These are phyloP conservation scores for Protosalanx chinensis DNA, from an alignment of 2,797 vertebrate genomes.

Conservation along the genomic window DNA sequence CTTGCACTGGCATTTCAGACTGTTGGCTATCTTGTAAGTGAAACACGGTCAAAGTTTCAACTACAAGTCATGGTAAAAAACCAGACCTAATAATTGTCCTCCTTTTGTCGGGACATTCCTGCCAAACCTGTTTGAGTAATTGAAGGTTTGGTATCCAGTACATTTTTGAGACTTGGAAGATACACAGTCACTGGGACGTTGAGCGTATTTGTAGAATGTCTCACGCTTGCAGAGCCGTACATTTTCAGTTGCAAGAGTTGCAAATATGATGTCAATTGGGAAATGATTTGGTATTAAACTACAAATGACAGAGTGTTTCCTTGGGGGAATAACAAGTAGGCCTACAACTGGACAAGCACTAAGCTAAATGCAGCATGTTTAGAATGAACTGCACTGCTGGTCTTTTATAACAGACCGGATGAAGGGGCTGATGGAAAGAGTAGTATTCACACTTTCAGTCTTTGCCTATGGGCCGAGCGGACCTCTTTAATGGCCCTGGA, in stretches of 20 bases:
- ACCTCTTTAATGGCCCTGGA: neutral
- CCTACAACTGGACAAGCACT: no score
- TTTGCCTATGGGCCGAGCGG: constrained; percentile 2
- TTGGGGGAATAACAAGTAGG: neutral
- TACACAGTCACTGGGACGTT: neutral
- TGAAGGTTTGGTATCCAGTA: neutral
- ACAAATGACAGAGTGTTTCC: neutral
- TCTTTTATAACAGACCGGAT: no score
- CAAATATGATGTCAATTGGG: neutral
- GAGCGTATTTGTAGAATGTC: neutral
- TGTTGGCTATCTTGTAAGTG: neutral
- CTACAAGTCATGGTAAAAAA: no score
- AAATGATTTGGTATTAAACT: neutral
- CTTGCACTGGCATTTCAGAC: neutral
- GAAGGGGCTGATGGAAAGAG: neutral
- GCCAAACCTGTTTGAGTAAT: constrained; percentile 2
- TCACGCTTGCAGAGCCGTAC: neutral
- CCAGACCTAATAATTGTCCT: neutral
- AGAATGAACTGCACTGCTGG: no score
- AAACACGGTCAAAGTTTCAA: neutral
- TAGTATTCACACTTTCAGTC: neutral
- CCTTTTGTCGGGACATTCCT: neutral
- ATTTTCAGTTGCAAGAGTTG: neutral
- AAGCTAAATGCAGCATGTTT: no score
- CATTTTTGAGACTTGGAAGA: neutral